Evolutionary conservation across 1,140 invertebrate genomes (phyloP).

Genomic region (Hyles vespertilio): DNA sequence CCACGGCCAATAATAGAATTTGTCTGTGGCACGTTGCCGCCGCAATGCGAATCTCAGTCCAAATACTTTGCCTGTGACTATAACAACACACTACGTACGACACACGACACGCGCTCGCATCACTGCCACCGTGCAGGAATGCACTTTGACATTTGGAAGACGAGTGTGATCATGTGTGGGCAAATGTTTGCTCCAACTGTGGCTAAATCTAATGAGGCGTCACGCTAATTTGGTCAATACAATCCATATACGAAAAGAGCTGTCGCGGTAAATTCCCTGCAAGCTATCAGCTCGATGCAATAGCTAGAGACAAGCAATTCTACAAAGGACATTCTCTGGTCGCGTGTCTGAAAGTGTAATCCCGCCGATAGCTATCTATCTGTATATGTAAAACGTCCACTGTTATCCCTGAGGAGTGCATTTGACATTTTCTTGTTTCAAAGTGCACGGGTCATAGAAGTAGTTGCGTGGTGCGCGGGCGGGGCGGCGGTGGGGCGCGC

Average conservation of each 20-base stretch:
- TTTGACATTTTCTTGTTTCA: constrained; percentile 69
- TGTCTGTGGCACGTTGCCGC: constrained; percentile 37
- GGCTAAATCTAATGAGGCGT: no score
- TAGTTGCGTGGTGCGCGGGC: constrained; percentile 52
- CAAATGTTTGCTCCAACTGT: no score
- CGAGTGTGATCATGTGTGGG: neutral
- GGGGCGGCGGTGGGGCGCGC: constrained; percentile 18
- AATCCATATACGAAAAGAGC: no score
- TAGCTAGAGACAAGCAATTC: no score
- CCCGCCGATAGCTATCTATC: neutral
- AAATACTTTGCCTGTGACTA: constrained; percentile 13
- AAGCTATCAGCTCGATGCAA: no score
- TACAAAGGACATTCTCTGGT: no score
- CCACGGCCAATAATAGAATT: constrained; percentile 50
- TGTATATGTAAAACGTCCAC: neutral
- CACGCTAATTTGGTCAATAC: no score
- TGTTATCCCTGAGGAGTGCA: constrained; percentile 43
- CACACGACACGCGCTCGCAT: no score
- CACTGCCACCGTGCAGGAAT: neutral
- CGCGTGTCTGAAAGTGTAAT: neutral
- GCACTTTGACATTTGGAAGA: constrained; percentile 18
- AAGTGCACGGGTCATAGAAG: constrained; percentile 66
- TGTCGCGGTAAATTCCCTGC: no score
- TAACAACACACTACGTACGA: neutral
- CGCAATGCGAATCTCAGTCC: constrained; percentile 19